Percentiles rank a stretch among this genome's conserved stretches.
Conservation (phyloP, 2,113 vertebrate species). For the Galeopterus variegatus region DNA sequence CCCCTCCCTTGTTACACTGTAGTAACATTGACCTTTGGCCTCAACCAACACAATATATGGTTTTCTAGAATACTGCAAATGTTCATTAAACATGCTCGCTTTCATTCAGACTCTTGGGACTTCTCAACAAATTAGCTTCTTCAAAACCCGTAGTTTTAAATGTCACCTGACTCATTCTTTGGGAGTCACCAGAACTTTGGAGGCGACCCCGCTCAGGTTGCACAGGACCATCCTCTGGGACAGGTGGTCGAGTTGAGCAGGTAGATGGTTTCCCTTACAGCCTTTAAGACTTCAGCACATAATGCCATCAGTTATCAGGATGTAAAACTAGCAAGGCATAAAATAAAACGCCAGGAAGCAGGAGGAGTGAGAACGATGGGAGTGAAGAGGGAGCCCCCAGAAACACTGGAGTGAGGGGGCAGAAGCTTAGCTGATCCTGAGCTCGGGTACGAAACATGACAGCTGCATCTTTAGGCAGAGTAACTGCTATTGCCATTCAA, state of each 20-base stretch:
- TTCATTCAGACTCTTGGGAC: conserved; percentile 40
- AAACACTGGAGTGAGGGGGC: not conserved
- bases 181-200: conserved; percentile 27
- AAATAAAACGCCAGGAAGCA: not conserved
- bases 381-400: not conserved
- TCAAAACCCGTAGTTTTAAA: not conserved
- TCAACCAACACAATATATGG: conserved; percentile 62
- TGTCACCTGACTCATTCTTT: not conserved
- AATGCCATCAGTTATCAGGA: not conserved
- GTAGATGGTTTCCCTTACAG: not conserved
- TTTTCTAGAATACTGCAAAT: conserved; percentile 3
- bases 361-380: not conserved
- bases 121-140: not conserved
- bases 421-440: not conserved
- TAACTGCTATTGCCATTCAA: not conserved
- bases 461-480: not conserved
- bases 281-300: not conserved
- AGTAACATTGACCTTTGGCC: conserved; percentile 69
- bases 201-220: fast-evolving
- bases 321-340: not conserved
- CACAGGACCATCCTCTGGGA: not conserved
- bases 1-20: not conserved
- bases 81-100: not conserved
- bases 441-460: not conserved
- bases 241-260: not conserved